Evolutionary conservation across 2,113 vertebrate species (phyloP).

Genomic region (Formicarius rufipectus): DNA sequence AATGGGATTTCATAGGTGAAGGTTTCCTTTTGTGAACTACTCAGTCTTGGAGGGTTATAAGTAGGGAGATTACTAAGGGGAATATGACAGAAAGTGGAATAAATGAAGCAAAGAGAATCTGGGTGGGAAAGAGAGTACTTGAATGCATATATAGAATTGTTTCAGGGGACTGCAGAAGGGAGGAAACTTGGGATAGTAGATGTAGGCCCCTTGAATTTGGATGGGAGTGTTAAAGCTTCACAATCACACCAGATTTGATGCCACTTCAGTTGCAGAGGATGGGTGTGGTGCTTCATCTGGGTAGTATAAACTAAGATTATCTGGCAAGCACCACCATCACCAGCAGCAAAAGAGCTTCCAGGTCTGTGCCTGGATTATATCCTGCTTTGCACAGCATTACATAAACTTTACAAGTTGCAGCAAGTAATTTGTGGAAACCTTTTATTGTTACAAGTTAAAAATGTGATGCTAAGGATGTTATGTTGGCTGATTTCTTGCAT

Average conservation of each 20-base stretch:
- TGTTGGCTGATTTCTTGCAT: not conserved
- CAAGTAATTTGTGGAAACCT: not conserved
- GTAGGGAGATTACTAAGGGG: not conserved
- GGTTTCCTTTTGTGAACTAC: not conserved
- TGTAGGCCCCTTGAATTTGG: not conserved
- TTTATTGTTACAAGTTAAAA: not conserved
- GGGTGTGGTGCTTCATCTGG: not conserved
- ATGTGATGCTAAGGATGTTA: not conserved
- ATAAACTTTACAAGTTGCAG: not conserved
- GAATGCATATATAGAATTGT: not conserved
- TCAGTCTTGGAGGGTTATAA: not conserved
- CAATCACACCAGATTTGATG: not conserved
- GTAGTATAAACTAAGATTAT: not conserved
- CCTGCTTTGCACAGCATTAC: not conserved
- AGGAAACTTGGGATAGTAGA: not conserved
- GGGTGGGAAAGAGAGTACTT: not conserved
- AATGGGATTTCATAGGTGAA: not conserved
- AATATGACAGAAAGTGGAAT: not conserved
- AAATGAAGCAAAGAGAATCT: not conserved
- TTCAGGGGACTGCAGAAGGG: not conserved
- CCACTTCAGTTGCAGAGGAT: not conserved
- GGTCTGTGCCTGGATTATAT: not conserved
- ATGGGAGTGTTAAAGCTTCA: not conserved
- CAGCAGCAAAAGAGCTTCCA: not conserved
- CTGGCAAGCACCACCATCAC: fast-evolving